Base-by-base conservation (phyloP, 2,888 invertebrate species). In the Iselma pallidipennis region DNA sequence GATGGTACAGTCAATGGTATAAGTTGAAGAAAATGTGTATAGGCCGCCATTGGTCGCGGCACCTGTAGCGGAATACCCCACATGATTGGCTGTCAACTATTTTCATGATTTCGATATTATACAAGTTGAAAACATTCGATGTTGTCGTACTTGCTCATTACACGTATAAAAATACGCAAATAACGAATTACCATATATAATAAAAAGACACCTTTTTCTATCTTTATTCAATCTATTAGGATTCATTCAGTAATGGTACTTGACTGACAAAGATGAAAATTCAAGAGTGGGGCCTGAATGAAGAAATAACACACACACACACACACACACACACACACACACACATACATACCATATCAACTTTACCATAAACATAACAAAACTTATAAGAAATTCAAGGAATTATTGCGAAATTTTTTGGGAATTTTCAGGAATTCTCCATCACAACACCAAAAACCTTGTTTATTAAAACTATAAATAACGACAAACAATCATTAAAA, bases 31-130 rank as follows among this genome's bases (percentile, higher is more conserved):
- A 54, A 45, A 29, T 48, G 19, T 33, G 21, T 31, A 49, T 49
- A 49, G 42, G 55, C 59, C 58, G 52, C 59, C 57, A 68, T 68
- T 68, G 68, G 67, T 45, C 58, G 55, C 10, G 61, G 21, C 66
- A 68, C 65, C 61, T 67, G 63, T 65, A 48, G 60, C 49, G 58
- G 57, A 59, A 57, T 28, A 42, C 37, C n/a, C n/a, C 48, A 52
- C 51, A 28, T 57, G 63, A 68, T 68, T 68, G 68, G 68, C 54
- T 52, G 61, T 51, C 37, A 66, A 59, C 60, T 59, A 55, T 51
- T 51, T 51, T 31, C 29, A 51, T 51, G 26, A 51, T 19, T n/a
- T 53, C 53, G 55, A 28, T 66, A 62, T 61, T 63, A 57, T 37
- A 37, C 68, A n/a, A 50, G 21, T 21, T 61, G 61, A 66, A 62